Base-by-base conservation (phyloP, 2,888 invertebrate genomes). In the Parnassius smintheus region DNA sequence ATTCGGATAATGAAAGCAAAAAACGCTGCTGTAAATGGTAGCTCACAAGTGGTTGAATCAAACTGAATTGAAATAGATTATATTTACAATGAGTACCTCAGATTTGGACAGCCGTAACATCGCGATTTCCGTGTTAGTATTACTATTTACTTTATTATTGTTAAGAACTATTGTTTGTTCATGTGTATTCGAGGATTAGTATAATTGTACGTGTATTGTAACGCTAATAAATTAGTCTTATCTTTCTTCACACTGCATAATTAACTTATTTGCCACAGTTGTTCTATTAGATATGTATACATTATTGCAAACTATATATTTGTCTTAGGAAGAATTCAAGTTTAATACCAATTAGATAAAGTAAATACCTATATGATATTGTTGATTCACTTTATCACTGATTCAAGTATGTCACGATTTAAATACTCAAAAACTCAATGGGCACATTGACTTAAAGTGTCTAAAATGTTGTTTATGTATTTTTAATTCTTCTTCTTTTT, bases 51-150 rank as follows among this genome's bases (percentile, higher is more conserved):
- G 77, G 74, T 73, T 66, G 75, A 70, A 70, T 70, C 69, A 77
- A 73, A 76, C 79, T 82, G 75, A 80, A 81, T 65, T 83, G 78
- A 79, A 73, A 66, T 66, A 66, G 65, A 76, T 71, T 72, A 69
- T 62, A 63, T 62, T 71, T 77, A 84, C 72, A 68, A 91, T 91
- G 91, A 87, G 84, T 82, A 85, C 90, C 70, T 88, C 91, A 58
- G 91, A 91, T 76, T 75, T 91, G 73, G 91, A 91, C 69, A 90
- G 80, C 79, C 89, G 91, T 67, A 91, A 88, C 77, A 85, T 91
- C 73, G 83, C 88, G 73, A 75, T 91, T 78, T 86, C 91, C 75
- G 90, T 91, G 91, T 91, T 75, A 88, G 91, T 88, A 77, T 91
- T 75, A 88, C 90, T 88, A 77, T 69, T 53, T 44, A 46, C 41